phyloP scores from a whole-genome alignment of 2,113 vertebrate species.

The Seriola dumerili region DNA sequence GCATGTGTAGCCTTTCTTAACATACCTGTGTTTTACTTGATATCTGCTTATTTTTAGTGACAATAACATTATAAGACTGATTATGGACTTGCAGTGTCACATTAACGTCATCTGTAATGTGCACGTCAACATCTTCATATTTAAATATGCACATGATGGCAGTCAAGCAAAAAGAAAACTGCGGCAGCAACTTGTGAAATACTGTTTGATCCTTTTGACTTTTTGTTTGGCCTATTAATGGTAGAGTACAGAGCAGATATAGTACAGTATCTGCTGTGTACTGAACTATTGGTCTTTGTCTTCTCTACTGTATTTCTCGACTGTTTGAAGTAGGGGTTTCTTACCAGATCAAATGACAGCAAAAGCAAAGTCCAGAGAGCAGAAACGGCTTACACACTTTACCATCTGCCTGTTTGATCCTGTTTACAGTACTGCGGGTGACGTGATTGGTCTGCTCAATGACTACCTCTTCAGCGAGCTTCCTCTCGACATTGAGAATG shows the following conservation, averaged over 20 bases:
- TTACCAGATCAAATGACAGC: background rate
- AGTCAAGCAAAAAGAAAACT: slow-evolving; percentile 26
- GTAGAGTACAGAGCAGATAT: background rate
- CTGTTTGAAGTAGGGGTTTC: background rate
- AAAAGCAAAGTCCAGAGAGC: background rate
- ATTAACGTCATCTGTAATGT: background rate
- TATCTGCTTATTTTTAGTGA: background rate
- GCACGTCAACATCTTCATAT: background rate
- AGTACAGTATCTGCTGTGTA: background rate
- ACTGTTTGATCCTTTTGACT: background rate
- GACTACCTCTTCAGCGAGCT: slow-evolving; percentile 87
- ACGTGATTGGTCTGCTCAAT: slow-evolving; percentile 84
- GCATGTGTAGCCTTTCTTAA: background rate
- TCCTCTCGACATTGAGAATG: slow-evolving; percentile 86
- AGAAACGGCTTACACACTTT: background rate
- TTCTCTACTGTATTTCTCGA: background rate
- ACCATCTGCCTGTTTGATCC: slow-evolving; percentile 7
- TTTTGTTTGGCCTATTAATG: slow-evolving; percentile 13
- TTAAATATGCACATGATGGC: slow-evolving; percentile 30
- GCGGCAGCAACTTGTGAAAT: slow-evolving; percentile 17
- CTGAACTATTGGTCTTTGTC: background rate
- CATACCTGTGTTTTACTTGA: background rate
- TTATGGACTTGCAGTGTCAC: background rate
- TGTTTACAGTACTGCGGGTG: slow-evolving; percentile 77
- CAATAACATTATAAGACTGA: background rate